Evolutionary conservation across 2,888 invertebrate species (phyloP).

Genomic region (Drosophila vallismaia): DNA sequence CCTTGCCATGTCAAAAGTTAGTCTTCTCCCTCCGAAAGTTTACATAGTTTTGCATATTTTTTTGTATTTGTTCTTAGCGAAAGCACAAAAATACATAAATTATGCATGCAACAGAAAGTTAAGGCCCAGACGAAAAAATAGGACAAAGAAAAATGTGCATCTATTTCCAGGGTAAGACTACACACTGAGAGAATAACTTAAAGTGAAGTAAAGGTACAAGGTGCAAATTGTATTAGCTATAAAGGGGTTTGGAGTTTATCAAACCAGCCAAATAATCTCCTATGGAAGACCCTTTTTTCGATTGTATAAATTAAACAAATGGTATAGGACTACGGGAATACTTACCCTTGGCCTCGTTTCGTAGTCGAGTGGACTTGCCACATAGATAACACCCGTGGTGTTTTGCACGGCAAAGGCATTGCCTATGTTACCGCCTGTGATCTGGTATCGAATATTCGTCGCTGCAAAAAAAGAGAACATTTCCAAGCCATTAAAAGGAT

Average conservation of each 20-base stretch:
- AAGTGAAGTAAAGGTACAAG: background rate
- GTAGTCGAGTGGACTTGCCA: conserved; percentile 97
- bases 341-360: conserved; percentile 97
- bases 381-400: conserved; percentile 98
- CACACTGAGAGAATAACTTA: conserved; percentile 8
- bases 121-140: conserved; percentile 30
- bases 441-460: conserved; percentile 99
- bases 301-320: background rate
- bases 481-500: conserved; percentile 8
- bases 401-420: conserved; percentile 98
- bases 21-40: conserved; percentile 50
- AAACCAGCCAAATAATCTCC: too few relatives aligned
- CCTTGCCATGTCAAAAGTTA: conserved; percentile 39
- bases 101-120: conserved; percentile 67
- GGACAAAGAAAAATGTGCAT: conserved; percentile 33
- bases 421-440: conserved; percentile 99
- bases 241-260: too few relatives aligned
- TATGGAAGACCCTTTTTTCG: background rate
- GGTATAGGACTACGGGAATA: conserved; percentile 54
- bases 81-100: conserved; percentile 66
- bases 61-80: conserved; percentile 52
- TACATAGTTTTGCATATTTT: conserved; percentile 74
- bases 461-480: conserved; percentile 86
- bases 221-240: too few relatives aligned
- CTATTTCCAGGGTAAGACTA: conserved; percentile 33